Evolutionary conservation across 1,140 invertebrate genomes (phyloP).

Genomic region (Habropoda laboriosa): DNA sequence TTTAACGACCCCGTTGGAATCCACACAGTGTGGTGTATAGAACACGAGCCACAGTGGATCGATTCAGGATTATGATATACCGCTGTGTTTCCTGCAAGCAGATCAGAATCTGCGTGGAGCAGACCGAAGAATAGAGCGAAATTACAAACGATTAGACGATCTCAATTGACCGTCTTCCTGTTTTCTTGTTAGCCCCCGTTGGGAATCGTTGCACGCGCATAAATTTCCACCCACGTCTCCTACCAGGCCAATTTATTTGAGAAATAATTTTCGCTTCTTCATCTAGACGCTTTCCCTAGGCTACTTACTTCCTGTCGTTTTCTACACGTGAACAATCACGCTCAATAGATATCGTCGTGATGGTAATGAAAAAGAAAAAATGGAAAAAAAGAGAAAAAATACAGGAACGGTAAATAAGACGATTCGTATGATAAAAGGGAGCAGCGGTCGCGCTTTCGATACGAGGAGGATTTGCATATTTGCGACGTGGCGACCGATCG

Average conservation of each 20-base stretch:
- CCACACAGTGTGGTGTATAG: no score
- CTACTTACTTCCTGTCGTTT: background rate
- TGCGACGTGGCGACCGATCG: background rate
- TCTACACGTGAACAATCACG: background rate
- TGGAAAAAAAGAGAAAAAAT: background rate
- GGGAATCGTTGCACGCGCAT: background rate
- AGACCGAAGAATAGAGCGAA: constrained; percentile 15
- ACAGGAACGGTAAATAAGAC: constrained; percentile 11
- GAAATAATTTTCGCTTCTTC: constrained; percentile 7
- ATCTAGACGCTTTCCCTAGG: background rate
- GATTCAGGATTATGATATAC: background rate
- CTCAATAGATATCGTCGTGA: background rate
- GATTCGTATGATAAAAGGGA: background rate
- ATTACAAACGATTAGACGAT: constrained; percentile 34
- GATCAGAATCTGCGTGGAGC: background rate
- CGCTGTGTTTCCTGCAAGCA: background rate
- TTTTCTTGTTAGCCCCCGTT: constrained; percentile 33
- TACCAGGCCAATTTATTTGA: constrained; percentile 5
- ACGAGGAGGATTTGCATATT: constrained; percentile 51
- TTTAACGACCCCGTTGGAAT: constrained; percentile 15
- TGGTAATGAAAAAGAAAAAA: background rate
- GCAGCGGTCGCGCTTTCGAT: background rate
- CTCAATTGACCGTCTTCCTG: constrained; percentile 9
- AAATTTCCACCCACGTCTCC: constrained; percentile 4
- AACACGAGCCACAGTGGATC: no score